Base-by-base conservation (phyloP, 2,888 invertebrate genomes). In the Anthrax anthrax region DNA sequence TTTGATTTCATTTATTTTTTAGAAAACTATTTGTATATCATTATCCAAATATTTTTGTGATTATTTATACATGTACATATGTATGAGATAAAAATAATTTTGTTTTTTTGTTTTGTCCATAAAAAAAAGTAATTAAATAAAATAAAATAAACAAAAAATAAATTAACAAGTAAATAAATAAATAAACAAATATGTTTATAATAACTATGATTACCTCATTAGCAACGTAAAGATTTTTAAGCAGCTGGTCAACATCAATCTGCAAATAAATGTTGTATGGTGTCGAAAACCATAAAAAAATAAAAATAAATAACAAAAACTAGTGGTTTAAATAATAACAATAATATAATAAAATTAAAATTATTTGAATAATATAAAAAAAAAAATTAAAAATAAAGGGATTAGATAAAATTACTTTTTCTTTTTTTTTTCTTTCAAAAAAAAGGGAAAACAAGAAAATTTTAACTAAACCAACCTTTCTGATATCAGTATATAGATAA, bases 211-310 rank as follows among this genome's bases (percentile, higher is more conserved):
- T 64, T 69, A 72, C 75, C 67, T 72, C 69, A 49, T 73, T 73
- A 53, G 68, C 65, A 47, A 74, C 62, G 47, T 63, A 59, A 64
- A 78, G 66, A 54, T 69, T 70, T 56, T 68, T 71, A 60, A 76
- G 69, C 57, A 76, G 67, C 49, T 71, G 67, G 56, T 73, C 70
- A 56, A 75, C 66, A 56, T 68, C 69, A 56, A 67, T 65, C 75
- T 76, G 63, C 55, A 65, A 66, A 54, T 60, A 54, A 59, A 55
- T 51, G 34, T 45, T 40, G 45, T 45, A 40, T 45, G 47, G 40
- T 43, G 43, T 40, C 47, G 43, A 38, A 49, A 47, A 40, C 34
- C 50, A 55, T 55, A 50, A 47, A 51, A 57, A 53, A 51, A 56
- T 54, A 55, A 55, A 54, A 54, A 54, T 47, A 51, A 51, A 55